A percentile compares a stretch with the other conserved stretches of the same genome.
Conservation (phyloP, 2,888 invertebrate genomes). For the Papilio protenor region DNA sequence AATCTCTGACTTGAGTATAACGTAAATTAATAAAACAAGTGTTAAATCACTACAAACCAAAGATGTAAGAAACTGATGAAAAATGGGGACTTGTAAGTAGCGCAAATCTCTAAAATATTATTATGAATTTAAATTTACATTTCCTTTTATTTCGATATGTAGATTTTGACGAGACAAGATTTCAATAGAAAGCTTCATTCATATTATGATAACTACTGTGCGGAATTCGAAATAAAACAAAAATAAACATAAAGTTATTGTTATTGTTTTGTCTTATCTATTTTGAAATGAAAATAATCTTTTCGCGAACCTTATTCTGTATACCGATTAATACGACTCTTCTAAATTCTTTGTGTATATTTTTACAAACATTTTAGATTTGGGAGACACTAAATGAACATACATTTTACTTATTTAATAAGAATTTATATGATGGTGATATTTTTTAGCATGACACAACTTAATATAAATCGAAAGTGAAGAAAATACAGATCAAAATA, state of each 20-base stretch:
- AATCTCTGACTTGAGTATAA: background rate
- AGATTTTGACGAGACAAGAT: background rate
- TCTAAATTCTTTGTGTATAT: background rate
- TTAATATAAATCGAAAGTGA: background rate
- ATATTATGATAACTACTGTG: background rate
- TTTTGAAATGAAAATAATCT: slow-evolving; percentile 1
- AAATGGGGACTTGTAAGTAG: slow-evolving; percentile 36
- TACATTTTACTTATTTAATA: too few species aligned
- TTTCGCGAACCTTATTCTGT: background rate
- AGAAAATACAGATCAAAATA: background rate
- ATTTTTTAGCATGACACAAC: background rate
- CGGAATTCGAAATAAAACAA: background rate
- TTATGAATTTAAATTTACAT: slow-evolving; percentile 9
- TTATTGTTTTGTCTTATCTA: slow-evolving; percentile 16
- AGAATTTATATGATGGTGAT: background rate
- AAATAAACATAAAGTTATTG: background rate
- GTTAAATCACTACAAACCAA: background rate
- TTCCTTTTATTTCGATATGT: background rate
- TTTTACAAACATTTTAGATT: background rate
- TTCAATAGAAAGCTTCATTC: background rate
- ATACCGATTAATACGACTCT: background rate
- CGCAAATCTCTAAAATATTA: slow-evolving; percentile 27
- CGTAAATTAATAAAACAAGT: background rate
- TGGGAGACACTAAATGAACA: background rate
- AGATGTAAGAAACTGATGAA: background rate